Evolutionary conservation across 2,797 vertebrate species (phyloP).

Genomic region (Poecilia gillii): DNA sequence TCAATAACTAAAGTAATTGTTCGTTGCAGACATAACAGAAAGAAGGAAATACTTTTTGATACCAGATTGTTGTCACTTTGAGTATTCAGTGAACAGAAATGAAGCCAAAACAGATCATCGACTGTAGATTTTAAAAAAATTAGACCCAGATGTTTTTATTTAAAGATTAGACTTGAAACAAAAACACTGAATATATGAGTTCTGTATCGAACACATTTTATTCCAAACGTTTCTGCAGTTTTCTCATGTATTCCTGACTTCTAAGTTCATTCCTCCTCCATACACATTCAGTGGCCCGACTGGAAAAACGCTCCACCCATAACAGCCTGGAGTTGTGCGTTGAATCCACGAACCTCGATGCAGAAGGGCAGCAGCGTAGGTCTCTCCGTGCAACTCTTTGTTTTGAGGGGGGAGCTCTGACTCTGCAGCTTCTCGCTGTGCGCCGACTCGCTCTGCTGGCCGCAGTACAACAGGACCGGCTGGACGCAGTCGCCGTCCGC

Average conservation of each 20-base stretch:
- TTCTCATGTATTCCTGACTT: not conserved
- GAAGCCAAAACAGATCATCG: not conserved
- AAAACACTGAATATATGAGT: not conserved
- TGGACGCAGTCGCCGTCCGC: slow-evolving; percentile 91
- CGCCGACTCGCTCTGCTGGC: slow-evolving; percentile 76
- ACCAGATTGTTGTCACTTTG: not conserved
- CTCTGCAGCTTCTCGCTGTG: slow-evolving; percentile 63
- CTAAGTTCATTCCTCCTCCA: not conserved
- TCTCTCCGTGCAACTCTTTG: slow-evolving; percentile 74
- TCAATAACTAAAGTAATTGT: too few species aligned
- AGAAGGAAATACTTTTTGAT: not conserved
- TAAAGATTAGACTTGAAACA: not conserved
- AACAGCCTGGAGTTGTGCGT: slow-evolving; percentile 1
- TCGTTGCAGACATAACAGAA: not conserved
- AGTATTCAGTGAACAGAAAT: not conserved
- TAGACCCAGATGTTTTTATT: not conserved
- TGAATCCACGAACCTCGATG: slow-evolving; percentile 84
- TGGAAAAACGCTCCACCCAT: slow-evolving; percentile 15
- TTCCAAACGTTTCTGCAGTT: not conserved
- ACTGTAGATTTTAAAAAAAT: not conserved
- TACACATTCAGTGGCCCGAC: not conserved
- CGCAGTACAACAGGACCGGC: slow-evolving; percentile 90
- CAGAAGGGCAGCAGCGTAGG: slow-evolving; percentile 84
- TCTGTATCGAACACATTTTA: not conserved
- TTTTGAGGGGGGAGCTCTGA: slow-evolving; percentile 59